Conservation (phyloP, 2,888 invertebrate genomes). For the Drepana falcataria region DNA sequence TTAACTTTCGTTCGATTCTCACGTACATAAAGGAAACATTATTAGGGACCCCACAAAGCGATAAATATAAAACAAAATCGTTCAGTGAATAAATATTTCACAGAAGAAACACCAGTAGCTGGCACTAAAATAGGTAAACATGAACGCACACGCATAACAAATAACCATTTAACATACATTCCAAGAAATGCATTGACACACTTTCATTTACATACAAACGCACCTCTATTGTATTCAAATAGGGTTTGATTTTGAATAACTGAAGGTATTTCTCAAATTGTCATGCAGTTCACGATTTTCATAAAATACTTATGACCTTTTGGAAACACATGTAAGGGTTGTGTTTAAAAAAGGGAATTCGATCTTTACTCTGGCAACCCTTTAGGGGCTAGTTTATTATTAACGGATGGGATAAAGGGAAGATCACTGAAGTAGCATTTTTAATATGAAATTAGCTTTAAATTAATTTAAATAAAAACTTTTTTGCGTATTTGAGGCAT, state of each 20-base stretch:
- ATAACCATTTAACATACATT: constrained; percentile 44
- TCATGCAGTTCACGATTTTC: constrained; percentile 25
- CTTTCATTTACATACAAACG: constrained; percentile 14
- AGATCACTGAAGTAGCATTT: neutral
- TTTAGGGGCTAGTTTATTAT: constrained; percentile 23
- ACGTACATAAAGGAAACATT: constrained; percentile 1
- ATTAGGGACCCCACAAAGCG: constrained; percentile 39
- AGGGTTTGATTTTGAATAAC: neutral
- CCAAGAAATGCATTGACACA: constrained; percentile 38
- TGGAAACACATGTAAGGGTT: constrained; percentile 22
- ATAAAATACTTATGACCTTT: constrained; percentile 27
- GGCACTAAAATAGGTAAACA: constrained; percentile 51
- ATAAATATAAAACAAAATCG: constrained; percentile 40
- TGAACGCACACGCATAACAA: constrained; percentile 41
- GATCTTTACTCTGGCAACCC: constrained; percentile 32
- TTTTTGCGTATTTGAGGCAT: too few species aligned
- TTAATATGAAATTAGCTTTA: too few species aligned
- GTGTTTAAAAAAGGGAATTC: constrained; percentile 29
- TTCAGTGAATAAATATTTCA: constrained; percentile 46
- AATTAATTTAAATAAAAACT: too few species aligned
- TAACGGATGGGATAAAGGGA: constrained; percentile 17
- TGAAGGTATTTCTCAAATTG: constrained; percentile 16
- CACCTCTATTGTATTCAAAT: neutral
- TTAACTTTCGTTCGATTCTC: neutral
- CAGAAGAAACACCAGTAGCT: constrained; percentile 51